Conservation (phyloP, 2,797 vertebrate species). For the Varecia variegata region DNA sequence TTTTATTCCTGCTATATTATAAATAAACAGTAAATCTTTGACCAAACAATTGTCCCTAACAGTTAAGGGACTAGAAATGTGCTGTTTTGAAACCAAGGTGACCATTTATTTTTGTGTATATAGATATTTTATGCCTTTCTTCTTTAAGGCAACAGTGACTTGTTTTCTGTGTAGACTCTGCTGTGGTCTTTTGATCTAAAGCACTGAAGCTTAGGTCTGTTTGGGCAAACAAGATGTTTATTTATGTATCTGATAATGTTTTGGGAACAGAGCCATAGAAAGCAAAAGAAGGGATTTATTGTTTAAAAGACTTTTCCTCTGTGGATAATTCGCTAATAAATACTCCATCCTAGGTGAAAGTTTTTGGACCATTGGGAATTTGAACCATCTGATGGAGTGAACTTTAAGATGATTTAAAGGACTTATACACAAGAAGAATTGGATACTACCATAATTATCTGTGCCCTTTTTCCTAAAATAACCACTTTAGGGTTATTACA, state of each 20-base stretch:
- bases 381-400: background rate
- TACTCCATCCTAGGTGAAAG: slow-evolving; percentile 42
- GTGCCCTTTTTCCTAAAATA: background rate
- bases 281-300: slow-evolving; percentile 49
- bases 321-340: slow-evolving; percentile 55
- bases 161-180: slow-evolving; percentile 32
- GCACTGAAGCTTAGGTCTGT: slow-evolving; percentile 53
- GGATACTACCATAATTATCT: background rate
- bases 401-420: slow-evolving; percentile 53
- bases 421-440: slow-evolving; percentile 15
- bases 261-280: slow-evolving; percentile 45
- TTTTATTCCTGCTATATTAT: slow-evolving; percentile 29
- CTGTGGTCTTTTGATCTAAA: slow-evolving; percentile 46
- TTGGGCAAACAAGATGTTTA: slow-evolving; percentile 63
- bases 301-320: slow-evolving; percentile 45
- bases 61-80: background rate
- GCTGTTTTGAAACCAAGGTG: slow-evolving; percentile 38
- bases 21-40: background rate
- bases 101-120: background rate
- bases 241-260: slow-evolving; percentile 69
- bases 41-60: background rate
- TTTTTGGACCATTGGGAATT: background rate
- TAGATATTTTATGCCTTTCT: background rate
- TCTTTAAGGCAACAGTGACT: background rate
- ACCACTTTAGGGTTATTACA: background rate